Percentiles rank a stretch among this genome's conserved stretches.
Conservation (phyloP, 37 sponge, comb jelly and placozoan genomes). For the Beroe ovata region DNA sequence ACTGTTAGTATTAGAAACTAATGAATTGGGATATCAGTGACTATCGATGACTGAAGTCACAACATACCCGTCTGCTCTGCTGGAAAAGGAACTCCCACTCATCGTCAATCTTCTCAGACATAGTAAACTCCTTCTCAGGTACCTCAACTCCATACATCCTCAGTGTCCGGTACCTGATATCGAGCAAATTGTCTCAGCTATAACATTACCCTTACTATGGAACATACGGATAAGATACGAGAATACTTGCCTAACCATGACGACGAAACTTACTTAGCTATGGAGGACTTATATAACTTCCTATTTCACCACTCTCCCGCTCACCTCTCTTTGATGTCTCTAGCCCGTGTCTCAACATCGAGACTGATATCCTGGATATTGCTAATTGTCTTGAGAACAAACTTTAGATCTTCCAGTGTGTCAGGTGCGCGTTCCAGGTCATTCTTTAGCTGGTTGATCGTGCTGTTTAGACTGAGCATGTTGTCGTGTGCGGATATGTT, state of each 20-base stretch:
- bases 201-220: too few relatives aligned
- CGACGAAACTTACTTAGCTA: not conserved
- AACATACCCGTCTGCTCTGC: conserved; percentile 50
- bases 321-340: conserved; percentile 67
- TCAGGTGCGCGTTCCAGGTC: conserved; percentile 81
- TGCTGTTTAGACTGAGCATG: conserved; percentile 71
- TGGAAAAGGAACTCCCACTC: conserved; percentile 41
- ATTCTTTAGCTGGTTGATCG: conserved; percentile 69
- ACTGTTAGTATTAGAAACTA: too few relatives aligned
- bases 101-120: conserved; percentile 54
- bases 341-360: conserved; percentile 85
- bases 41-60: too few relatives aligned
- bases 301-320: not conserved
- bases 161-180: conserved; percentile 85
- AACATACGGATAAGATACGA: too few relatives aligned
- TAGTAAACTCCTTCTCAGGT: conserved; percentile 55
- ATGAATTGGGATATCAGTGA: not conserved
- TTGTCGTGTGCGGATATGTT: conserved; percentile 78
- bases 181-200: too few relatives aligned
- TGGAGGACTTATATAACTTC: not conserved
- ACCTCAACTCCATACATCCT: conserved; percentile 79
- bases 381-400: conserved; percentile 92
- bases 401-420: conserved; percentile 89
- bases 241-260: too few relatives aligned
- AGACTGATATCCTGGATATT: conserved; percentile 87